Evolutionary conservation across 2,888 invertebrate genomes (phyloP).

Genomic region (Clunio marinus): DNA sequence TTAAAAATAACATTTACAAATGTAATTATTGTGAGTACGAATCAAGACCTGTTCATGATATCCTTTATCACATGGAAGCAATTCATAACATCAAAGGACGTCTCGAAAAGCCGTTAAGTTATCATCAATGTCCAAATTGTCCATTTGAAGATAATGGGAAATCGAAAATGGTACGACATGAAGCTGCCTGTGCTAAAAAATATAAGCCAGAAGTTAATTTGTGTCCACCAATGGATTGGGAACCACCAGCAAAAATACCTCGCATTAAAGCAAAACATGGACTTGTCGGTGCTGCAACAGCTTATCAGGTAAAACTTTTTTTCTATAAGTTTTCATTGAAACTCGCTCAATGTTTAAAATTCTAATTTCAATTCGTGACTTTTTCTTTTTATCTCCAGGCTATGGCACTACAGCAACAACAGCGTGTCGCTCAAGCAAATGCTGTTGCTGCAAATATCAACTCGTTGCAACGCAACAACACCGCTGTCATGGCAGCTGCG

Average conservation of each 20-base stretch:
- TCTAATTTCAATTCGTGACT: too few relatives aligned
- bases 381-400: constrained; percentile 44
- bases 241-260: constrained; percentile 90
- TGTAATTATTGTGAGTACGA: constrained; percentile 82
- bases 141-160: constrained; percentile 92
- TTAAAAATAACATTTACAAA: constrained; percentile 78
- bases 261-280: constrained; percentile 53
- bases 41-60: constrained; percentile 80
- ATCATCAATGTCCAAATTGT: constrained; percentile 90
- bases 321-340: neutral
- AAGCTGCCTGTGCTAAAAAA: constrained; percentile 81
- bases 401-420: constrained; percentile 51
- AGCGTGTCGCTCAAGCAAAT: constrained; percentile 42
- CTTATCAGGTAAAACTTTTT: constrained; percentile 48
- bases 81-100: constrained; percentile 80
- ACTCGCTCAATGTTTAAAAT: too few relatives aligned
- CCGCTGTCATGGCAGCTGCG: constrained; percentile 45
- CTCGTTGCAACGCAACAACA: constrained; percentile 48
- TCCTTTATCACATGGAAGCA: constrained; percentile 86
- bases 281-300: constrained; percentile 51
- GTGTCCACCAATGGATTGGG: constrained; percentile 84
- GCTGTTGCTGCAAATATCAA: constrained; percentile 33
- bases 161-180: constrained; percentile 82
- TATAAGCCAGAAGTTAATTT: constrained; percentile 83
- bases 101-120: constrained; percentile 77